Evolutionary conservation across 2,113 vertebrate species (phyloP), one percentile per base, ranked within the genome.

Genomic region (Helogale parvula): DNA sequence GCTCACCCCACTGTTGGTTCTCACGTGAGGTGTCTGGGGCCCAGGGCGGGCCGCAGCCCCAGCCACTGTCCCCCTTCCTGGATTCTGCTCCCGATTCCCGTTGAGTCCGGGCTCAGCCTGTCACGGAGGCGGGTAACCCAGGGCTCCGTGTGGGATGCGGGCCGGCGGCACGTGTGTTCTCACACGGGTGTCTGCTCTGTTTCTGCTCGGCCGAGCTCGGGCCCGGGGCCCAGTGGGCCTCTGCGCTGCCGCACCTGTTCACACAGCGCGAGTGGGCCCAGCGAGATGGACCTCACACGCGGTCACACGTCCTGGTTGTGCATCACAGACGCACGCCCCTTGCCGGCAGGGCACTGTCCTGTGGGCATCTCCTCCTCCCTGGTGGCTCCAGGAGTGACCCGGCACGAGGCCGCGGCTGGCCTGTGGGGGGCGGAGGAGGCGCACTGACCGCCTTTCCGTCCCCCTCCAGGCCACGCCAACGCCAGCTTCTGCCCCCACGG

Each of bases 401-500:
- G 0, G 81, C 19, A 21, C 0, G 15, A 31, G 16, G 45, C 52
- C 1, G 7, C 19, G 11, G 7, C 19, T 12, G 41, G 35, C 15
- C 3, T 0, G 12, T 7, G 74, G 25, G 41, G 4, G 0, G 29
- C 10, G 7, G 54, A 52, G 17, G n/a, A 11, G 3, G 41, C 14
- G 29, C 41, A 8, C 54, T 31, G 41, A 97, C 33, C 9, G 25
- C 19, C 10, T 29, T 60, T 29, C 25, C 17, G 27, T 74, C 88
- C 45, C 19, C 19, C 97, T 97, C 88, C 98, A 99, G 99, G 99
- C 52, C 98, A 99, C 0, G 98, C 99, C 98, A 99, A 99, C 0
- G 99, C 99, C 9, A 99, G 99, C 52, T 99, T 99, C 99, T 99
- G 99, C 93, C 99, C 99, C 0, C 99, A 99, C 4, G 99, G 98